Evolutionary conservation across 2,888 invertebrate species (phyloP).

Genomic region (Microdon myrmicae): DNA sequence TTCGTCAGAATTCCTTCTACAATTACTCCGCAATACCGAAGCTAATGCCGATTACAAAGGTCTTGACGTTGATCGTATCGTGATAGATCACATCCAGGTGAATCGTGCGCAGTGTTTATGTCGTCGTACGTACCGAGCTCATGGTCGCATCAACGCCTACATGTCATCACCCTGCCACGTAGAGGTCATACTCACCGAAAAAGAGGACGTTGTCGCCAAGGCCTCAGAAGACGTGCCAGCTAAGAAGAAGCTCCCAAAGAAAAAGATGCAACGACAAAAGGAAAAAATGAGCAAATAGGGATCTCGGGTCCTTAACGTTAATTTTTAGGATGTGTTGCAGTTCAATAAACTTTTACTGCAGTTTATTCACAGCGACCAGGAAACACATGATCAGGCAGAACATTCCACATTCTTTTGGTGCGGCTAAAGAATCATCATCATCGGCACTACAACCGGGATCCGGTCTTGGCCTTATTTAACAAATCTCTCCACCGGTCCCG

Average conservation of each 20-base stretch:
- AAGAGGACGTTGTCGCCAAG: conserved; percentile 87
- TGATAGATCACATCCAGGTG: conserved; percentile 92
- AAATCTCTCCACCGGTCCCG: no score
- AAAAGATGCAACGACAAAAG: conserved; percentile 90
- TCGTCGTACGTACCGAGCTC: no score
- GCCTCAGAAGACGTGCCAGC: conserved; percentile 81
- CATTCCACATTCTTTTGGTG: no score
- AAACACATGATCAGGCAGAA: no score
- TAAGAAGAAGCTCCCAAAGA: conserved; percentile 93
- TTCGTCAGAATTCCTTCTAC: conserved; percentile 93
- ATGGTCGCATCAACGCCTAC: conserved; percentile 97
- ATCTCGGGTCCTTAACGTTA: no score
- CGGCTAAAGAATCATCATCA: no score
- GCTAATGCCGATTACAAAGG: conserved; percentile 95
- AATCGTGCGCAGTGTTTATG: conserved; percentile 95
- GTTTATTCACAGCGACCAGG: no score
- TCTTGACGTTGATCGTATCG: conserved; percentile 91
- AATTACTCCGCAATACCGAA: conserved; percentile 93
- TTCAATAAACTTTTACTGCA: background rate
- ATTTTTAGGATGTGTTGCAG: conserved; percentile 47
- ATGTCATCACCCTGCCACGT: conserved; percentile 98
- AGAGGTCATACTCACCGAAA: conserved; percentile 92
- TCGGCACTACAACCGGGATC: no score
- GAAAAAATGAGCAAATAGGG: conserved; percentile 78
- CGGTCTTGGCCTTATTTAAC: no score